Evolutionary conservation across 2,888 invertebrate species (phyloP).

Genomic region (Vannuccia rotundouncinata): DNA sequence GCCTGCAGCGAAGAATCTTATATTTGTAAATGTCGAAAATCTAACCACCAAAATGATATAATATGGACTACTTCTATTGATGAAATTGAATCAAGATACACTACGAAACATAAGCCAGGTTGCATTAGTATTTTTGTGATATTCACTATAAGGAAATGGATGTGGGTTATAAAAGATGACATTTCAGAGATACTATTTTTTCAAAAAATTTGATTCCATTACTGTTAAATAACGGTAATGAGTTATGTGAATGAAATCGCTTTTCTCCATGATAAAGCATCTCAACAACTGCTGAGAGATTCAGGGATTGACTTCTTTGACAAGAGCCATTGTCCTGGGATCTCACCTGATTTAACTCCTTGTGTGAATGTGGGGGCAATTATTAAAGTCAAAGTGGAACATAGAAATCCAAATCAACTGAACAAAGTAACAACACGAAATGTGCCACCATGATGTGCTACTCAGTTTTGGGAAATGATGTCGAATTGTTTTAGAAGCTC

Average conservation of each 20-base stretch:
- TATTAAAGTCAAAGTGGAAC: neutral
- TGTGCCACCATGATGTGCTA: no score
- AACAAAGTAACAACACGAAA: no score
- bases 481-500: no score
- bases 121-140: neutral
- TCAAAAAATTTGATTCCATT: neutral
- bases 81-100: neutral
- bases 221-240: neutral
- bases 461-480: no score
- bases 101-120: neutral
- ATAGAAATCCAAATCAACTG: neutral
- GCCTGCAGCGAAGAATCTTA: neutral
- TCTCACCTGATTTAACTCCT: neutral
- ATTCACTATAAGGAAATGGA: neutral
- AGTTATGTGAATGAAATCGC: neutral
- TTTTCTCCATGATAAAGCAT: neutral
- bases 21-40: neutral
- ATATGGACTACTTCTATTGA: neutral
- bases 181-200: neutral
- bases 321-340: neutral
- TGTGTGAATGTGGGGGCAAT: neutral
- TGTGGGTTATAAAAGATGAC: neutral
- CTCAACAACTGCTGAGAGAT: neutral
- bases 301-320: neutral
- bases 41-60: neutral